Base-by-base conservation (phyloP, 2,797 vertebrate species). In the Micromesistius poutassou region DNA sequence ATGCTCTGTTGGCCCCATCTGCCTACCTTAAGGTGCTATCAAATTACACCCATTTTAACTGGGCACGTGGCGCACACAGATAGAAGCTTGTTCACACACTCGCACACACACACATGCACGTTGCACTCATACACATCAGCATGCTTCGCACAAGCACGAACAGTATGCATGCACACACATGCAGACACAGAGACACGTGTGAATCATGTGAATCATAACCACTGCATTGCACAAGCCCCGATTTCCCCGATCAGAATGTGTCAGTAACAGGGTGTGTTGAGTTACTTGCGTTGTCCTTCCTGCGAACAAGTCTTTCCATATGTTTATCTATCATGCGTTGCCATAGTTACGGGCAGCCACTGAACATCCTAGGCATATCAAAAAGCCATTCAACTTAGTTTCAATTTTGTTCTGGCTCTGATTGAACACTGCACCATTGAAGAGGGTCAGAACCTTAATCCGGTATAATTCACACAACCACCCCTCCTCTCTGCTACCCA, bases 1-100 rank as follows among this genome's bases (percentile, higher is more conserved):
- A 88, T 85, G 83, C 72, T 80, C 78, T 82, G 75, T 87, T 91
- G 84, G 88, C 86, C 82, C 87, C 89, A 88, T 91, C 87, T 85
- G 84, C 85, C 75, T 66, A 50, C 80, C 75, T 85, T 80, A 77
- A 86, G 82, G 83, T 82, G 80, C 83, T 90, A 86, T 93, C 82
- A 85, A 46, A 84, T 89, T 84, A 84, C 87, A 74, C 74, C 80
- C 82, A 81, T 36, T 77, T 28, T 1, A 68, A 68, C n/a, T 76
- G 77, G 55, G 36, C 78, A 75, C 14, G 76, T 72, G 74, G 74
- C 72, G 76, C 76, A 71, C 66, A 74, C 9, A 22, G 33, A 25
- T 5, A 33, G 31, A 68, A 12, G 13, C 30, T 42, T 30, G n/a
- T 31, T 25, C 77, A 42, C 30, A 35, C 77, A 90, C 87, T 13